phyloP scores from a whole-genome alignment of 2,797 vertebrate species.

The Danio albolineatus region DNA sequence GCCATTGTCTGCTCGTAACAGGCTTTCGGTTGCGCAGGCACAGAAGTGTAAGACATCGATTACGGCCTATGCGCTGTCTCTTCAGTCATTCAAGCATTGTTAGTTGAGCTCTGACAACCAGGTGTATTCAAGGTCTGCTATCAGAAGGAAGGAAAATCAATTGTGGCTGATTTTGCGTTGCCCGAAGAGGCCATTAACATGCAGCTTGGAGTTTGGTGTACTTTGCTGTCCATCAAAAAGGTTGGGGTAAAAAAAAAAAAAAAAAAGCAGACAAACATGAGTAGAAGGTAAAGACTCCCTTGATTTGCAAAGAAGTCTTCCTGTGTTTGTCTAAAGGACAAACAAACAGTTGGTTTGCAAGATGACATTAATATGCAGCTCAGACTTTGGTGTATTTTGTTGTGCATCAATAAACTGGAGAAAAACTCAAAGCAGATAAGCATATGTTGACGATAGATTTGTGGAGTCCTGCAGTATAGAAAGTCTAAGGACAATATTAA shows the following conservation, averaged over 20 bases:
- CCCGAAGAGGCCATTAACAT: background rate
- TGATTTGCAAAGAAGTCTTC: background rate
- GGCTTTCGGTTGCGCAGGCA: conserved; percentile 24
- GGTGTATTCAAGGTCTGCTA: conserved; percentile 38
- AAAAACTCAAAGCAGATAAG: no score
- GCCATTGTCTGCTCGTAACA: conserved; percentile 47
- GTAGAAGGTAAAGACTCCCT: background rate
- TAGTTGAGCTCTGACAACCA: conserved; percentile 47
- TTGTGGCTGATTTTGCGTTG: conserved; percentile 12
- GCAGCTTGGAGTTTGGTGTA: background rate
- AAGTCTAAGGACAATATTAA: no score
- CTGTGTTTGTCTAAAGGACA: no score
- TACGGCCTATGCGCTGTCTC: conserved; percentile 42
- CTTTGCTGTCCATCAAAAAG: conserved; percentile 14
- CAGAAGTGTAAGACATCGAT: conserved; percentile 46
- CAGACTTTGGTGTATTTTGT: background rate
- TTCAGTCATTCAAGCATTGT: conserved; percentile 44
- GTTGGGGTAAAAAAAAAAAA: background rate
- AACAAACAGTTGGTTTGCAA: no score
- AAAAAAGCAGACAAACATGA: background rate
- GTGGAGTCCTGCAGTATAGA: no score
- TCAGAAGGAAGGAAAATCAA: conserved; percentile 36
- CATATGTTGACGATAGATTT: no score
- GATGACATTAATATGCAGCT: background rate
- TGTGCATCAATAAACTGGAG: background rate